Conservation (phyloP, 2,797 vertebrate genomes). For the Trachops cirrhosus region DNA sequence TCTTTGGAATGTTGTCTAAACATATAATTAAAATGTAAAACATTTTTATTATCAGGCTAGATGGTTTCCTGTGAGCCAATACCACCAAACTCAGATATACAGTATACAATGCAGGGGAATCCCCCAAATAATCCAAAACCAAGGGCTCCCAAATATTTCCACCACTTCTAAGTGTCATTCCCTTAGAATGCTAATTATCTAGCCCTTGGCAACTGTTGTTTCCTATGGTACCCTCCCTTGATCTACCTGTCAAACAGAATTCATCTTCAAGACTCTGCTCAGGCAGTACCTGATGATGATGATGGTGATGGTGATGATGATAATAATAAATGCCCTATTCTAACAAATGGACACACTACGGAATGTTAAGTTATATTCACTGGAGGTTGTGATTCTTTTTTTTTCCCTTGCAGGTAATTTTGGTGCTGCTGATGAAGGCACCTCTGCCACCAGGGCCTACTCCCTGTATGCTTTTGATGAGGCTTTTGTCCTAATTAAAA, state of each 20-base stretch:
- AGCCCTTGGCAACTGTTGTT: background rate
- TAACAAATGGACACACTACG: background rate
- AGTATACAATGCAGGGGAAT: background rate
- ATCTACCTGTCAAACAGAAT: background rate
- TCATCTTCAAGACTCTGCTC: background rate
- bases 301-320: background rate
- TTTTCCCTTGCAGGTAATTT: background rate
- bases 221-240: background rate
- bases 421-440: background rate
- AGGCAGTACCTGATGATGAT: background rate
- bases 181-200: background rate
- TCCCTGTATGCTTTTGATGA: background rate
- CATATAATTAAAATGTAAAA: background rate
- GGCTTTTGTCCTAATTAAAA: conserved; percentile 33
- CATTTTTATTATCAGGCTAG: background rate
- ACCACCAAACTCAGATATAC: background rate
- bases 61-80: background rate
- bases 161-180: background rate
- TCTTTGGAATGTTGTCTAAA: background rate
- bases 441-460: background rate
- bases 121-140: background rate
- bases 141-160: background rate
- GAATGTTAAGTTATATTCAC: background rate
- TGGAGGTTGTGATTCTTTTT: background rate
- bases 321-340: background rate